Evolutionary conservation across 2,797 vertebrate genomes (phyloP).

Genomic region (Hypotaenidia philippensis): DNA sequence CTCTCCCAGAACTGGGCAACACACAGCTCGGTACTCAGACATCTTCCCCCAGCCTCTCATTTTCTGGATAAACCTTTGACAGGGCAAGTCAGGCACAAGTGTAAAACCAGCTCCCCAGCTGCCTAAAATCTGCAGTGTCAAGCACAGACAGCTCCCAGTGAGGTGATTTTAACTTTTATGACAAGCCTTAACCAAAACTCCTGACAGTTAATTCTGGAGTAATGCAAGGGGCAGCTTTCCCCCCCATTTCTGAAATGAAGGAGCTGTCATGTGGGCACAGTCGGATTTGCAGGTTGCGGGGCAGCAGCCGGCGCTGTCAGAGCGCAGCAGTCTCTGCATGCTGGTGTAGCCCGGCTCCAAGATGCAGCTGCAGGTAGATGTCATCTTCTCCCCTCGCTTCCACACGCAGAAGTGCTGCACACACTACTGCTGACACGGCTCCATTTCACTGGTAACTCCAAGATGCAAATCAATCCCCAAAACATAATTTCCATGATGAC

Average conservation of each 20-base stretch:
- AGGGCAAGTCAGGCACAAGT: neutral
- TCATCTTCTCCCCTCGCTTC: neutral
- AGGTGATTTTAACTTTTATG: neutral
- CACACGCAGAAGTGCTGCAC: accelerated
- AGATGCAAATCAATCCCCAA: neutral
- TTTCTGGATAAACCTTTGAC: neutral
- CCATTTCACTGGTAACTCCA: neutral
- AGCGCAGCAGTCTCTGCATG: neutral
- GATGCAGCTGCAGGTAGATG: neutral
- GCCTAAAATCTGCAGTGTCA: neutral
- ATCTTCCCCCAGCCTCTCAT: neutral
- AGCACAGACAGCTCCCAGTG: neutral
- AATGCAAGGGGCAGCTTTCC: neutral
- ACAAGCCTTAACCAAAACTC: neutral
- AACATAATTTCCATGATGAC: neutral
- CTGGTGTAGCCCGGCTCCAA: neutral
- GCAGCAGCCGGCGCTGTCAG: neutral
- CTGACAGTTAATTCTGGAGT: neutral
- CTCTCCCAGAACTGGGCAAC: accelerated
- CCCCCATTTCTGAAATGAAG: neutral
- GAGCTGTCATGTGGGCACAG: neutral
- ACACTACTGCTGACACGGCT: neutral
- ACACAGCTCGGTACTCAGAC: neutral
- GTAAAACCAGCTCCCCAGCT: neutral
- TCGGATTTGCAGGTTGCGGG: accelerated